phyloP scores from a whole-genome alignment of 2,888 invertebrate species.

The Eristalis arbustorum region DNA sequence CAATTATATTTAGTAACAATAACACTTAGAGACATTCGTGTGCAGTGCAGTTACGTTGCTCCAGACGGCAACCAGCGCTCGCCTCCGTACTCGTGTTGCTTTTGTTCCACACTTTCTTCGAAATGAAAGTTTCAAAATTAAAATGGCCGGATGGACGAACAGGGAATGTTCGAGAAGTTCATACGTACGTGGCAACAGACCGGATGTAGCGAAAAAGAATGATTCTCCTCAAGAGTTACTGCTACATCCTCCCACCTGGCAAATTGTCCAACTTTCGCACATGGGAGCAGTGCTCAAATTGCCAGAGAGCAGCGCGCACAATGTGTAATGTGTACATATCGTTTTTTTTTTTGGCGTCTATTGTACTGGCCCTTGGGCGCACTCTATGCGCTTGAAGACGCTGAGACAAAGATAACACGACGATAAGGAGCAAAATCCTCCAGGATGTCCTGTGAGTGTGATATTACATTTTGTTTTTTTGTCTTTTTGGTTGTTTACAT shows the following conservation, averaged over 20 bases:
- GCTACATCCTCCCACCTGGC: slow-evolving; percentile 22
- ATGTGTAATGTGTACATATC: slow-evolving; percentile 18
- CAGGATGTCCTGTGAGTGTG: slow-evolving; percentile 60
- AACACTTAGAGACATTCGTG: slow-evolving; percentile 58
- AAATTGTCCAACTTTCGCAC: slow-evolving; percentile 61
- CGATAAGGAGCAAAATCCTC: slow-evolving; percentile 21
- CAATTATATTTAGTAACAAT: slow-evolving; percentile 52
- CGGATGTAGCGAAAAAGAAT: slow-evolving; percentile 1
- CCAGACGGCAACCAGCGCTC: neutral
- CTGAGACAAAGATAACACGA: neutral
- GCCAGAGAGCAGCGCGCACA: slow-evolving; percentile 30
- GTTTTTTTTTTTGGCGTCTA: neutral
- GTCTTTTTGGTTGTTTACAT: neutral
- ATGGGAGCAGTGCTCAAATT: slow-evolving; percentile 39
- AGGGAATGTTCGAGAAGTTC: neutral
- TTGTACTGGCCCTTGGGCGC: slow-evolving; percentile 17
- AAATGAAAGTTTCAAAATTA: slow-evolving; percentile 4
- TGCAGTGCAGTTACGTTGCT: neutral
- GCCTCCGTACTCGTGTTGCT: neutral
- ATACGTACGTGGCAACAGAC: neutral
- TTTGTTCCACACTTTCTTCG: neutral
- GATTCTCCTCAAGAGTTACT: slow-evolving; percentile 56
- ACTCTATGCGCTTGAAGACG: neutral
- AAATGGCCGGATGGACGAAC: neutral
- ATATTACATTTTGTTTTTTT: slow-evolving; percentile 31